Evolutionary conservation across 2,113 vertebrate genomes (phyloP), one percentile per base, ranked within the genome.

Genomic region (Atractosteus spatula): DNA sequence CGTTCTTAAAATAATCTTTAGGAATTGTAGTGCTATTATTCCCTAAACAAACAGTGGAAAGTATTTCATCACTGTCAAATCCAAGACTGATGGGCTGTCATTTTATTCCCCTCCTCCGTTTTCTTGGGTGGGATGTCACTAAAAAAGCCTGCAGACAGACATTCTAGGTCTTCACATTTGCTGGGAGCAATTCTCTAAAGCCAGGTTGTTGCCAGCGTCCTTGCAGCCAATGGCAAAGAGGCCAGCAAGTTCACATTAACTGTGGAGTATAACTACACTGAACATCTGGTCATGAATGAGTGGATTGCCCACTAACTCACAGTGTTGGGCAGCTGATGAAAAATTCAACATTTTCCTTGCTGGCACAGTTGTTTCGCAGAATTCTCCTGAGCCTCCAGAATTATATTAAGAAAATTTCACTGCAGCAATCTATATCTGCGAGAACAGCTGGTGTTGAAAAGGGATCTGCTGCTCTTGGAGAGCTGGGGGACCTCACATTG

Each of bases 211-310:
- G 97, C 95, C 96, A 97, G 94, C 81, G 96, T 95, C 96, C 97
- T 96, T 97, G 96, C 93, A 91, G 85, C 87, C 92, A 86, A 87
- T 85, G 85, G 94, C 89, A 88, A 90, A 90, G 90, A 93, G 96
- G 96, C 94, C 96, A 94, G 92, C 84, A 91, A 92, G 97, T 96
- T 97, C 96, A 96, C 88, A 92, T 93, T 94, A 93, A 94, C 97
- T 92, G 94, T 91, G 68, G 95, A 91, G 96, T 81, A 75, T 89
- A 94, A 93, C 95, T 91, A 91, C 93, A 71, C 95, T 91, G 95
- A 99, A 98, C 97, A 99, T 99, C 97, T 99, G 97, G 95, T 96
- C 97, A 96, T 95, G 95, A 98, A 96, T 96, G 96, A 96, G 93
- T 89, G 93, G 83, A 89, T 91, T 95, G 96, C 95, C 96, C 94